Evolutionary conservation across 92 coral and sea anemone species (phyloP).

Genomic region (Pocillopora grandis): DNA sequence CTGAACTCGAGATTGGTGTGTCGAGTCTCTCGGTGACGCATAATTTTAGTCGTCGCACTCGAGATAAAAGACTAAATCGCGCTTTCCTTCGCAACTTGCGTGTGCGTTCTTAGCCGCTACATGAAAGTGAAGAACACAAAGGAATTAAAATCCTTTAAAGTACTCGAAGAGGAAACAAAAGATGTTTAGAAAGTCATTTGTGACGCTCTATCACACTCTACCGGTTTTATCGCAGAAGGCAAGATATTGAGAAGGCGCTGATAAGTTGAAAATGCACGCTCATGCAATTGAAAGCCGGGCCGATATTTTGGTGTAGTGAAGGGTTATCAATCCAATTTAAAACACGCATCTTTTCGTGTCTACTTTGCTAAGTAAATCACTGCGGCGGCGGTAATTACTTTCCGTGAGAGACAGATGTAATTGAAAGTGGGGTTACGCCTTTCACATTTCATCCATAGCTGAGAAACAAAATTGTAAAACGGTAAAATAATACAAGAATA

Average conservation of each 20-base stretch:
- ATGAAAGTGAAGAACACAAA: not conserved
- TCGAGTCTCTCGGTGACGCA: not conserved
- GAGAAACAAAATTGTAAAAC: not conserved
- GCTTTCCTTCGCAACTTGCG: not conserved
- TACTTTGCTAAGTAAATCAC: not conserved
- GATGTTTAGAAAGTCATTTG: conserved; percentile 23
- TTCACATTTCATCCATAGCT: not conserved
- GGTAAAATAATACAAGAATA: too few relatives aligned
- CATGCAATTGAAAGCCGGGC: conserved; percentile 6
- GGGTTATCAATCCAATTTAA: conserved; percentile 1
- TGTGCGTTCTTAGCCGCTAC: not conserved
- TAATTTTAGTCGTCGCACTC: not conserved
- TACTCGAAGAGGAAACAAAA: conserved; percentile 26
- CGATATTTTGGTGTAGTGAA: conserved; percentile 6
- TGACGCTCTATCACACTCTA: conserved; percentile 18
- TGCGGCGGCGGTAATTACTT: not conserved
- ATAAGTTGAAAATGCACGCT: not conserved
- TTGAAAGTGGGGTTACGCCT: not conserved
- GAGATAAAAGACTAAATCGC: not conserved
- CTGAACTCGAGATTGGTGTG: not conserved
- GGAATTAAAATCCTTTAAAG: not conserved
- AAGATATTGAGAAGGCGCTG: conserved; percentile 15
- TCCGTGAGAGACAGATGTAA: not conserved
- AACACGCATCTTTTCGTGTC: conserved; percentile 34
- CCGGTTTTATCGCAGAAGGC: conserved; percentile 13